phyloP scores from a whole-genome alignment of 1,140 invertebrate genomes.

The Drosophila melanica region DNA sequence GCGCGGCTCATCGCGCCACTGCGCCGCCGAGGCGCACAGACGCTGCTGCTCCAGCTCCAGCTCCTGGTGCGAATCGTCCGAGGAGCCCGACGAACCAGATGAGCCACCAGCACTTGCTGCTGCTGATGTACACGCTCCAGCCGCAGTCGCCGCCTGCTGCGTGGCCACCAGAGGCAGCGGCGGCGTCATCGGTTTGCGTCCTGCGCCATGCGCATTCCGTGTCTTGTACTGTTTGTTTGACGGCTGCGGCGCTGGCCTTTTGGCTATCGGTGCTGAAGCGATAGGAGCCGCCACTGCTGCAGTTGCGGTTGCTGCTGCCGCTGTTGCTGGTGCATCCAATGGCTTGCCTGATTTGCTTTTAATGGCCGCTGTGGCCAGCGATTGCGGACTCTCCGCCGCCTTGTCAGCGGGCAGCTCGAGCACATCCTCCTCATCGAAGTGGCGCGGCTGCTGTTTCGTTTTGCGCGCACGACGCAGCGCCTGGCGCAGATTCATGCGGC shows the following conservation, averaged over 20 bases:
- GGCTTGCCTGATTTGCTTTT: constrained; percentile 27
- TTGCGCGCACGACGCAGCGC: constrained; percentile 72
- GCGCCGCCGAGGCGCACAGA: constrained; percentile 53
- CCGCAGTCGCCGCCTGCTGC: neutral
- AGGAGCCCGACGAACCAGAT: constrained; percentile 64
- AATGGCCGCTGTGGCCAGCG: neutral
- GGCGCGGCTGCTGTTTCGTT: constrained; percentile 68
- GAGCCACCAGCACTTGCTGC: constrained; percentile 6
- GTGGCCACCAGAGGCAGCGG: neutral
- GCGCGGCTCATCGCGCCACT: constrained; percentile 65
- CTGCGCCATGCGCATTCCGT: constrained; percentile 30
- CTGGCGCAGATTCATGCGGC: constrained; percentile 73
- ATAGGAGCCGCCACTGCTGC: neutral
- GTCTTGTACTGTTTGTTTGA: constrained; percentile 43
- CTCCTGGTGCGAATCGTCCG: constrained; percentile 67
- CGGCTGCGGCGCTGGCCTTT: neutral
- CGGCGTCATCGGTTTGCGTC: constrained; percentile 20
- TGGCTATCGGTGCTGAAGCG: neutral
- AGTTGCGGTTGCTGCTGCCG: neutral
- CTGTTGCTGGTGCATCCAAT: neutral
- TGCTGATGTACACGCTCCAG: too few relatives aligned
- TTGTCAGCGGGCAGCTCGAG: constrained; percentile 53
- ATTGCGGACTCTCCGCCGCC: neutral
- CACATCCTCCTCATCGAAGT: constrained; percentile 56
- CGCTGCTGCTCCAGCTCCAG: constrained; percentile 53